Percentiles rank a stretch among this genome's conserved stretches.
phyloP scores from a whole-genome alignment of 1,140 invertebrate genomes.

The Nixonia krombeini region DNA sequence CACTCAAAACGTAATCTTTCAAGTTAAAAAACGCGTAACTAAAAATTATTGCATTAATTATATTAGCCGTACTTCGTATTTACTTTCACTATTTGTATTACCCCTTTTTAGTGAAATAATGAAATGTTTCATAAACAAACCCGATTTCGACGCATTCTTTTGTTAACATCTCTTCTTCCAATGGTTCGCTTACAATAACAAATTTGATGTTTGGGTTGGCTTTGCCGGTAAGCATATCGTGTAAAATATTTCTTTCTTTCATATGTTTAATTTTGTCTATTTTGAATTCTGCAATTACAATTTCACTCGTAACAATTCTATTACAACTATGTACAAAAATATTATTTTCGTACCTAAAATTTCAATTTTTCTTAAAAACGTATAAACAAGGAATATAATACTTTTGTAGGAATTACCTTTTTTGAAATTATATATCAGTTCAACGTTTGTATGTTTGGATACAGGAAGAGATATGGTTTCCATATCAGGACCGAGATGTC shows the following conservation, averaged over 20 bases:
- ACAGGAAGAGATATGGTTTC: conserved; percentile 48
- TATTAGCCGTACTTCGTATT: conserved; percentile 2
- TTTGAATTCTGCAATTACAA: conserved; percentile 50
- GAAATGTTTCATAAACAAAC: conserved; percentile 42
- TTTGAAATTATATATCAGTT: conserved; percentile 48
- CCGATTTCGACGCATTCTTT: conserved; percentile 63
- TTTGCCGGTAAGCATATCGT: conserved; percentile 49
- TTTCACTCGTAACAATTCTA: background rate
- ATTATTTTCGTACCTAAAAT: background rate
- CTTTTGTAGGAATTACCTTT: conserved; percentile 50
- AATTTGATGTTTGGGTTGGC: conserved; percentile 56
- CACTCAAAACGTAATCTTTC: conserved; percentile 51
- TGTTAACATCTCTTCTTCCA: conserved; percentile 44
- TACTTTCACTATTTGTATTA: background rate
- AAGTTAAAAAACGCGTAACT: conserved; percentile 59
- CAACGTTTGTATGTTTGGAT: conserved; percentile 15
- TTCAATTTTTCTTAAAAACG: no score
- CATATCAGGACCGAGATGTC: conserved; percentile 48
- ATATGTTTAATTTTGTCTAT: conserved; percentile 46
- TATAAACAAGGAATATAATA: no score
- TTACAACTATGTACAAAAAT: background rate
- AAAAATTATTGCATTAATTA: conserved; percentile 8
- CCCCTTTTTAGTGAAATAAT: no score
- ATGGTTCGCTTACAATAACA: conserved; percentile 57
- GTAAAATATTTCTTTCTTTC: conserved; percentile 45